phyloP scores from a whole-genome alignment of 2,113 vertebrate species.

The Rhea pennata region DNA sequence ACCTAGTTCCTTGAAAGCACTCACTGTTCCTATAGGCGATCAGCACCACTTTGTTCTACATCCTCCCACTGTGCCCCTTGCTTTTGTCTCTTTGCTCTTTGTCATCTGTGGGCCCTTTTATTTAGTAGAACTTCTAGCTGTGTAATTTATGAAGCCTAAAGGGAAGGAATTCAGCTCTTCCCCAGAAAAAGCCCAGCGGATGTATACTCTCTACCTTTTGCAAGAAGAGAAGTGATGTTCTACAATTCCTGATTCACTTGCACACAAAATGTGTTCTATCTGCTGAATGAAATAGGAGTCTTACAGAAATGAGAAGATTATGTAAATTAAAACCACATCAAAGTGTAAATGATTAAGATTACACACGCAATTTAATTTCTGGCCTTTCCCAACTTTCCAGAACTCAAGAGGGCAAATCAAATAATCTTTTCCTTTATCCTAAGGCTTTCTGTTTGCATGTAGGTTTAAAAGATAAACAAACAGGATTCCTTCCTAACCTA shows the following conservation, averaged over 20 bases:
- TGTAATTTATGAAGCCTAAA: background rate
- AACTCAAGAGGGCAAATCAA: background rate
- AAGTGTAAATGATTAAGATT: background rate
- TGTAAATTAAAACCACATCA: background rate
- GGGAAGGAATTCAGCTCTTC: background rate
- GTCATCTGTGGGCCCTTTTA: background rate
- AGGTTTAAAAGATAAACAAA: background rate
- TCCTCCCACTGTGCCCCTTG: background rate
- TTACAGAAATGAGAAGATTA: background rate
- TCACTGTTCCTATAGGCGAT: background rate
- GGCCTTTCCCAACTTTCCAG: background rate
- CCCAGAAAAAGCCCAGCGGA: background rate
- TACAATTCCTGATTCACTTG: background rate
- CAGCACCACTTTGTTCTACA: background rate
- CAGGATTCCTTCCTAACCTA: background rate
- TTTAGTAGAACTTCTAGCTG: background rate
- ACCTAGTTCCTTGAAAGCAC: background rate
- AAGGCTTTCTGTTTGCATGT: background rate
- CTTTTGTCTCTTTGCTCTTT: background rate
- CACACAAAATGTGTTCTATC: fast-evolving
- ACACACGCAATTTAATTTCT: background rate
- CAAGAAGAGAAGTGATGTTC: background rate
- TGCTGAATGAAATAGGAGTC: background rate
- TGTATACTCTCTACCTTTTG: background rate
- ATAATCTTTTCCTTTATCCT: background rate